Conservation (phyloP, 2,797 vertebrate genomes). For the Heterohyrax brucei region DNA sequence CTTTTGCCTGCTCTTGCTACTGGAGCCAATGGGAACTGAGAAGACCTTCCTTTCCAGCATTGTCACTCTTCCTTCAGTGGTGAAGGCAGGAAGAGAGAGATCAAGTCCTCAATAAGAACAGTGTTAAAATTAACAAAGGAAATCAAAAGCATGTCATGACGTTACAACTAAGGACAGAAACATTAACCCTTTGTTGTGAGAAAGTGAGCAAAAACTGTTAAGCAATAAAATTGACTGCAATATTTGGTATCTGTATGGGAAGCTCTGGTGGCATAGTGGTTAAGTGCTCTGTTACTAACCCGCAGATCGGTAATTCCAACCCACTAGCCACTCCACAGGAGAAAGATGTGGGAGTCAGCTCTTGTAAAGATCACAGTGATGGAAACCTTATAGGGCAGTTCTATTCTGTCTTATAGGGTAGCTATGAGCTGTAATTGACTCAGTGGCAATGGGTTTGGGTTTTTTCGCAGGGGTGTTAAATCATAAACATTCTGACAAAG, state of each 20-base stretch:
- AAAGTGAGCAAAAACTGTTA: conserved; percentile 58
- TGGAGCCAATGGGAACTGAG: conserved; percentile 48
- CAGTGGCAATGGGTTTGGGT: background rate
- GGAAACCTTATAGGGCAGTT: no score
- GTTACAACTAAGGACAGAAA: conserved; percentile 63
- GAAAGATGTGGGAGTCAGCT: no score
- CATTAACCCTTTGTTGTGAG: background rate
- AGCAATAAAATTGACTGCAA: conserved; percentile 59
- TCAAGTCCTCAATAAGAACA: conserved; percentile 33
- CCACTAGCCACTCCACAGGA: no score
- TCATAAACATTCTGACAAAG: conserved; percentile 60
- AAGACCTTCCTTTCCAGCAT: conserved; percentile 2
- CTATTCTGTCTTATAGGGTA: no score
- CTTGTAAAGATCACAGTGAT: no score
- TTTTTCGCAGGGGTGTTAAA: background rate
- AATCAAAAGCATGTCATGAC: conserved; percentile 29
- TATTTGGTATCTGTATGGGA: conserved; percentile 25
- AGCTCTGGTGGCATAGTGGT: no score
- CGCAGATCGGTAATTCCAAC: no score
- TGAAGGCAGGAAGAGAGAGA: conserved; percentile 21
- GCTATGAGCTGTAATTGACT: no score
- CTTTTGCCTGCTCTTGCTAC: conserved; percentile 54
- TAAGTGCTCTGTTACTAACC: no score
- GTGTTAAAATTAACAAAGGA: conserved; percentile 67
- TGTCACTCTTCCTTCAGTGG: conserved; percentile 19